phyloP scores from a whole-genome alignment of 2,113 vertebrate genomes.

The Oreochromis spilurus region DNA sequence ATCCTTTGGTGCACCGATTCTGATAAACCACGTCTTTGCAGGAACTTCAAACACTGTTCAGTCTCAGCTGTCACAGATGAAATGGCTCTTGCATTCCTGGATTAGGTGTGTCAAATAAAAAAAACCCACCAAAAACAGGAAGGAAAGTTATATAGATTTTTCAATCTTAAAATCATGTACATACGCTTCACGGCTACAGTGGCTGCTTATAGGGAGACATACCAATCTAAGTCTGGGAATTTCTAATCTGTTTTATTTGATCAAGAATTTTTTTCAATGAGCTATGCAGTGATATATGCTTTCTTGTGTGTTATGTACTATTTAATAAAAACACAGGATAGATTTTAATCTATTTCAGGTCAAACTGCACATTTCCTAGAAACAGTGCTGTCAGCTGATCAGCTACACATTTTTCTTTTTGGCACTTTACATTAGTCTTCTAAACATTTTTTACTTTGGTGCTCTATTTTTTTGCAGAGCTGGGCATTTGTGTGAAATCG shows the following conservation, averaged over 20 bases:
- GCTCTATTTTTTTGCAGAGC: neutral
- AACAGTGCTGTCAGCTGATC: neutral
- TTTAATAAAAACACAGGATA: neutral
- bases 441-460: neutral
- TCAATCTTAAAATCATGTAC: neutral
- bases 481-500: neutral
- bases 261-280: neutral
- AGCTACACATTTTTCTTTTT: neutral
- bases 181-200: neutral
- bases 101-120: constrained; percentile 42
- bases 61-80: constrained; percentile 64
- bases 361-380: neutral
- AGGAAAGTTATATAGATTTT: neutral
- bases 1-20: constrained; percentile 43
- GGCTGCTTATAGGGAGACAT: neutral
- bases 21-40: constrained; percentile 54
- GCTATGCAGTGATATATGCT: neutral
- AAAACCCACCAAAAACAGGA: neutral
- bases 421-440: neutral
- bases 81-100: constrained; percentile 56
- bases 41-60: constrained; percentile 72
- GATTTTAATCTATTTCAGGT: neutral
- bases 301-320: neutral
- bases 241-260: neutral
- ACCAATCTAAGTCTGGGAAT: neutral